These are phyloP conservation scores for Papilio helenus DNA, from an alignment of 1,140 invertebrate genomes.

Conservation along the genomic window DNA sequence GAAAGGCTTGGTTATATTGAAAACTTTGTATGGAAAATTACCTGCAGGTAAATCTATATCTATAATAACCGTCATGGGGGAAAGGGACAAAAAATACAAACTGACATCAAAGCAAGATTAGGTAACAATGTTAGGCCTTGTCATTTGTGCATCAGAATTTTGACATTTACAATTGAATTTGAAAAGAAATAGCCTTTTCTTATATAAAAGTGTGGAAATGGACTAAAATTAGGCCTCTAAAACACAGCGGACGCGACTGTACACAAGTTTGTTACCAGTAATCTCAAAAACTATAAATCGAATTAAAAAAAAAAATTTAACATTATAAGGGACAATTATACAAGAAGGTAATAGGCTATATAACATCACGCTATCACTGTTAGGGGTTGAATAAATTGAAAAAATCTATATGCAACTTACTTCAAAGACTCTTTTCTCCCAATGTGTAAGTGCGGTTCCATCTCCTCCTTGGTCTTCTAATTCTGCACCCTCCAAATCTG, in stretches of 20 bases:
- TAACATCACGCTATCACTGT: background rate
- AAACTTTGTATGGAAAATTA: conserved; percentile 92
- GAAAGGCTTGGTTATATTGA: conserved; percentile 92
- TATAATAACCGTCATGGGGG: too few relatives aligned
- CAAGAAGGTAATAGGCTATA: background rate
- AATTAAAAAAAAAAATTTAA: background rate
- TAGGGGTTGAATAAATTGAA: background rate
- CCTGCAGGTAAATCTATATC: conserved; percentile 62
- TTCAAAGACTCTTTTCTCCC: conserved; percentile 99
- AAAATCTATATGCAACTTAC: conserved; percentile 79
- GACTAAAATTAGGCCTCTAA: too few relatives aligned
- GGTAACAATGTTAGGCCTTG: too few relatives aligned
- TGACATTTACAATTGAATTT: too few relatives aligned
- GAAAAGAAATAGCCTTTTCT: too few relatives aligned
- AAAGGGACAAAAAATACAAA: too few relatives aligned
- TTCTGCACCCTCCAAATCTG: conserved; percentile 96
- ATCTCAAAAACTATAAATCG: background rate
- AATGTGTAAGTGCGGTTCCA: conserved; percentile 98
- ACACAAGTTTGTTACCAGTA: background rate
- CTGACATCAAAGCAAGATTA: too few relatives aligned
- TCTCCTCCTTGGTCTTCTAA: conserved; percentile 99
- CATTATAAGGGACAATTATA: background rate
- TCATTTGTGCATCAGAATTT: too few relatives aligned
- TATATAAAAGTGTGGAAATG: too few relatives aligned
- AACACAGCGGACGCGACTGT: too few relatives aligned